A percentile compares a stretch with the other conserved stretches of the same genome.
phyloP scores from a whole-genome alignment of 2,113 vertebrate species.

The Tauraco erythrolophus region DNA sequence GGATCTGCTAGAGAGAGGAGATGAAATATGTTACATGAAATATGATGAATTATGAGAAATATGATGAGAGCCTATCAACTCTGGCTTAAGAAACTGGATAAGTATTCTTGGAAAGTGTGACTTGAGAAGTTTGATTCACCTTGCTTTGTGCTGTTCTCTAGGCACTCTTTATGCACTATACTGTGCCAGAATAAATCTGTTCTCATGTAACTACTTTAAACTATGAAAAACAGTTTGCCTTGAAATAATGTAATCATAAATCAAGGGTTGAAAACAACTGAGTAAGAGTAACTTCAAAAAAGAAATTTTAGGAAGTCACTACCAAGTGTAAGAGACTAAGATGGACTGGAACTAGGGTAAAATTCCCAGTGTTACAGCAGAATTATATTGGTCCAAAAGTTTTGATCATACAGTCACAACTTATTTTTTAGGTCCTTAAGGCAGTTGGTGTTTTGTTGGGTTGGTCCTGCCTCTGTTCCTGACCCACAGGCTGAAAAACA shows the following conservation, averaged over 20 bases:
- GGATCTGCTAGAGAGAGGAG: background rate
- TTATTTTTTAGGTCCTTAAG: background rate
- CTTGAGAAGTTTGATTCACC: background rate
- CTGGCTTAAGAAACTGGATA: background rate
- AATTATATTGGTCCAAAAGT: background rate
- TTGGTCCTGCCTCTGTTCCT: background rate
- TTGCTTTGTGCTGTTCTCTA: background rate
- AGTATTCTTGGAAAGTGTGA: background rate
- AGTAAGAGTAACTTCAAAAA: background rate
- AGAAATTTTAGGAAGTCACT: background rate
- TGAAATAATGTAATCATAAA: slow-evolving; percentile 9
- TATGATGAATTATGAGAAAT: background rate
- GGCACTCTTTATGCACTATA: background rate
- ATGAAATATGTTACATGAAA: background rate
- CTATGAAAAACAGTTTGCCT: background rate
- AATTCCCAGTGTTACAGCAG: background rate
- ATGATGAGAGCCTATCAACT: background rate
- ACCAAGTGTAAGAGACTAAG: background rate
- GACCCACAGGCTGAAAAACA: background rate
- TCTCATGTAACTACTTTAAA: background rate
- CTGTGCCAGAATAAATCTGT: background rate
- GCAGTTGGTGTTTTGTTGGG: background rate
- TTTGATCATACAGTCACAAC: background rate
- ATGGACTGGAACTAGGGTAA: background rate
- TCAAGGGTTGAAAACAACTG: background rate